Conservation (phyloP, 2,797 vertebrate species). For the Sebastes aleutianus region DNA sequence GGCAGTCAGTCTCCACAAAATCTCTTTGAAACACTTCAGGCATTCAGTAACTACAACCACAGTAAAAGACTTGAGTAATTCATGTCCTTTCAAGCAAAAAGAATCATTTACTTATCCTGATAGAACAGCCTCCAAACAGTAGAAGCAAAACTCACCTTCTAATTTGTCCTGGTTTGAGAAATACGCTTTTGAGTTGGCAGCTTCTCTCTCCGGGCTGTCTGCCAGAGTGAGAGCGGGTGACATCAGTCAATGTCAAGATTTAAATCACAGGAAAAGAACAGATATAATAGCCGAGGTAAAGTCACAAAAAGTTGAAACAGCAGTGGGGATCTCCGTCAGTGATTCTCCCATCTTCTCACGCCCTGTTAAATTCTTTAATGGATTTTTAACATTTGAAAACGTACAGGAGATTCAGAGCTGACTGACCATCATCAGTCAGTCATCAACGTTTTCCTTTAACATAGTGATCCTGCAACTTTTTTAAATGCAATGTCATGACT, state of each 20-base stretch:
- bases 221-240: slow-evolving; percentile 13
- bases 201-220: slow-evolving; percentile 17
- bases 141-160: slow-evolving; percentile 5
- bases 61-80: not conserved
- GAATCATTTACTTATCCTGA: not conserved
- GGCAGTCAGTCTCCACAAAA: not conserved
- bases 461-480: not conserved
- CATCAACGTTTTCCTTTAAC: not conserved
- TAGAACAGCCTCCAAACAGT: not conserved
- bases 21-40: not conserved
- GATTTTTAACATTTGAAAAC: not conserved
- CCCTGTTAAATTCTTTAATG: not conserved
- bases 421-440: not conserved
- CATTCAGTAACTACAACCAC: not conserved
- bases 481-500: not conserved
- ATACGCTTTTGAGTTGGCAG: not conserved
- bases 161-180: slow-evolving; percentile 20
- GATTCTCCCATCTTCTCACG: not conserved
- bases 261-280: slow-evolving; percentile 12
- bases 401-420: not conserved
- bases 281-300: not conserved
- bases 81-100: not conserved
- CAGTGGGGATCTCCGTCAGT: not conserved
- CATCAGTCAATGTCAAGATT: slow-evolving; percentile 51
- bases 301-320: not conserved